Evolutionary conservation across 2,797 vertebrate genomes (phyloP), one percentile per base, ranked within the genome.

Genomic region (Gymnothorax javanicus): DNA sequence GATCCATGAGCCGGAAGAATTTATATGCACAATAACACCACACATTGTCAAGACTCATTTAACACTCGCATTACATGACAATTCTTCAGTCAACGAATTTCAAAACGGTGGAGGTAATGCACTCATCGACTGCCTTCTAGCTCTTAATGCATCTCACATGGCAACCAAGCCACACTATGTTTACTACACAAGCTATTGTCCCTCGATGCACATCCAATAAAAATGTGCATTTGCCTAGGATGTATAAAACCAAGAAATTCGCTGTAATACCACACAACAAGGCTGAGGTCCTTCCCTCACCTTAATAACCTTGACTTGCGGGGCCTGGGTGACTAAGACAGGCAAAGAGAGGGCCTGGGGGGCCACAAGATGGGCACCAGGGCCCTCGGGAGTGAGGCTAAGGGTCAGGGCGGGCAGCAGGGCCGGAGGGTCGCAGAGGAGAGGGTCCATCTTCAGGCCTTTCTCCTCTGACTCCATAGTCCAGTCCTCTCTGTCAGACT

Each of bases 401-500:
- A 99, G 95, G 56, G 95, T 95, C 73, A 98, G 94, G 0, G 96
- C 95, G 9, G 97, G 97, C 81, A 97, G 95, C 17, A 99, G 96
- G 27, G 95, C 93, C 0, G 97, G 95, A 0, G 94, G 91, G 81
- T 97, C 97, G 0, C 96, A 96, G 15, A 97, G 93, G 2, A 94
- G 94, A 0, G 95, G 93, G 89, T 98, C 98, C 27, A 97, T 97
- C 94, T 97, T 97, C 89, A 97, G 92, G 1, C 3, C 85, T 87
- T 95, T 92, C 13, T 97, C 90, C 57, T 97, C 95, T 91, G 94
- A 97, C 95, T 91, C 97, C 91, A 94, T 96, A 89, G 96, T 95
- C 98, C 98, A 99, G 9, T 96, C 93, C 0, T 99, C 98, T 17
- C 92, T 94, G 50, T 98, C 97, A 0, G 96, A 95, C 83, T 99